Evolutionary conservation across 2,113 vertebrate species (phyloP).

Genomic region (Elephas maximus): DNA sequence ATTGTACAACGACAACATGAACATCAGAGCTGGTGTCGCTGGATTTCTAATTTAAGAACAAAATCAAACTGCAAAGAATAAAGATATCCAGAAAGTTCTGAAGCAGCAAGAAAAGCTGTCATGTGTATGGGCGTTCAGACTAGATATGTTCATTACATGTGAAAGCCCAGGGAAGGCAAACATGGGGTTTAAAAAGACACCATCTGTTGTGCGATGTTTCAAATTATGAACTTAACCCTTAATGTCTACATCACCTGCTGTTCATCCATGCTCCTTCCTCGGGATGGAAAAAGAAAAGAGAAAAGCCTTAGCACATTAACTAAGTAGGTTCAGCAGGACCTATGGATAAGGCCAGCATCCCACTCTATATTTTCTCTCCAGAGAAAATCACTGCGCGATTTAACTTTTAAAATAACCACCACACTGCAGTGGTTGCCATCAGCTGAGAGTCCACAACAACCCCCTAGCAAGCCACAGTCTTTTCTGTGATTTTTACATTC

Average conservation of each 20-base stretch:
- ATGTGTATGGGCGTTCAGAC: background rate
- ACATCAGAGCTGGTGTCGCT: background rate
- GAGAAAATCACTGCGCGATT: background rate
- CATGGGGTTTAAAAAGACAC: background rate
- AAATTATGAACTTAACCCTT: slow-evolving; percentile 57
- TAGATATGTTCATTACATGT: slow-evolving; percentile 17
- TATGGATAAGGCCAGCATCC: background rate
- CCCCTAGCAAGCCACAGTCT: background rate
- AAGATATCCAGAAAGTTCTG: background rate
- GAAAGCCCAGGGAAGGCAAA: slow-evolving; percentile 51
- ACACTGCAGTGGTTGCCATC: background rate
- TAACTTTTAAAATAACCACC: background rate
- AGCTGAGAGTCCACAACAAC: accelerated
- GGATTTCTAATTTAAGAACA: background rate
- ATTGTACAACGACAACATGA: background rate
- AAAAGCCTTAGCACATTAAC: background rate
- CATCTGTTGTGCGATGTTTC: slow-evolving; percentile 67
- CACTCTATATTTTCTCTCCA: background rate
- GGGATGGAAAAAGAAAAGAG: too few species aligned
- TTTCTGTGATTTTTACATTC: background rate
- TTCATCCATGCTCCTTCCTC: background rate
- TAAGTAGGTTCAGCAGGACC: background rate
- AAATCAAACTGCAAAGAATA: background rate
- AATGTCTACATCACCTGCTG: background rate
- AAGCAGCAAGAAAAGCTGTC: background rate